Evolutionary conservation across 92 coral and sea anemone species (phyloP).

Genomic region (Blastomussa wellsi): DNA sequence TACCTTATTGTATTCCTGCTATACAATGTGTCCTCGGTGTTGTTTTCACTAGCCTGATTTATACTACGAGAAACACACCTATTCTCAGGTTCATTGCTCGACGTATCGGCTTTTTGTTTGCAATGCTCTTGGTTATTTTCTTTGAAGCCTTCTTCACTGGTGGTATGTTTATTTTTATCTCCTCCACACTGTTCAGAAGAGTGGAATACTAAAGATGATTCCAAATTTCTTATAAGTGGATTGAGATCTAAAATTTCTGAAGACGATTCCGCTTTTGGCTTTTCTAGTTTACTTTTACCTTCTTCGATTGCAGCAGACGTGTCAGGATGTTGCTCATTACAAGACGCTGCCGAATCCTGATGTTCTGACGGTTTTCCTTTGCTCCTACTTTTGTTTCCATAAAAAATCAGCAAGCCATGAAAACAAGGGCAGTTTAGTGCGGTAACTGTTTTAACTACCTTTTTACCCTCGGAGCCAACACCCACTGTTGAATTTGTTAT

Average conservation of each 20-base stretch:
- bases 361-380: not conserved
- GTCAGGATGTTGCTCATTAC: not conserved
- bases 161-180: not conserved
- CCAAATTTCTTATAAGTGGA: not conserved
- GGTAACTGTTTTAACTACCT: not conserved
- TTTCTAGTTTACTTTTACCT: not conserved
- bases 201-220: not conserved
- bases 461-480: not conserved
- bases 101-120: not conserved
- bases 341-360: not conserved
- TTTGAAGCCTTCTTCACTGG: not conserved
- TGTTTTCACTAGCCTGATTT: not conserved
- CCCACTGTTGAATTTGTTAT: not conserved
- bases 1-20: not conserved
- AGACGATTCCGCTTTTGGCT: not conserved
- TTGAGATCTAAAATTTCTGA: not conserved
- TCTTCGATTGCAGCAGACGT: not conserved
- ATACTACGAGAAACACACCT: not conserved
- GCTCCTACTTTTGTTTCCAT: not conserved
- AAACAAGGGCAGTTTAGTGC: slow-evolving; percentile 29
- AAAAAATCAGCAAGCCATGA: slow-evolving; percentile 11
- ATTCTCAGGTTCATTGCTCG: not conserved
- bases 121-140: not conserved
- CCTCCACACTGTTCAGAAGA: not conserved
- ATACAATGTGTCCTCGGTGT: not conserved